These are phyloP conservation scores for Sesia apiformis DNA, from an alignment of 2,888 invertebrate genomes.

Conservation along the genomic window DNA sequence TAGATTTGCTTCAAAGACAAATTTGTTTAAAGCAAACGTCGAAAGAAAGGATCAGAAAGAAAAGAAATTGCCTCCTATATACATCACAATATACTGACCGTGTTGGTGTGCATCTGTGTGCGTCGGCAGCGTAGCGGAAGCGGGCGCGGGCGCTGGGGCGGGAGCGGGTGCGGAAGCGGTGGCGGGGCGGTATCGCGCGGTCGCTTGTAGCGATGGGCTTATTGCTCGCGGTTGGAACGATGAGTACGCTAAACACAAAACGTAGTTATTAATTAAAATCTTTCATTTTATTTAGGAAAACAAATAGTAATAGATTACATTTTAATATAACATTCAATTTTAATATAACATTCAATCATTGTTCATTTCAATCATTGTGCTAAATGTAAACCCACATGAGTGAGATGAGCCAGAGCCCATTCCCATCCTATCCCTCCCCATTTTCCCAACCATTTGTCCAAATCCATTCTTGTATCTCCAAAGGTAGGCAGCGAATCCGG, in stretches of 20 bases:
- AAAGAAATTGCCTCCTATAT: neutral
- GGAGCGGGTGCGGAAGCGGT: conserved; percentile 12
- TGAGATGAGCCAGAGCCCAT: no score
- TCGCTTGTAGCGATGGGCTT: conserved; percentile 6
- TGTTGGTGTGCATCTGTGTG: conserved; percentile 8
- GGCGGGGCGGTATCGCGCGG: conserved; percentile 1
- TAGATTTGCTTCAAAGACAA: neutral
- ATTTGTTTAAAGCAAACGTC: neutral
- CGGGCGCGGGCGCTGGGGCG: conserved; percentile 12
- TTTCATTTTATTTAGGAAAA: no score
- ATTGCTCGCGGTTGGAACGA: conserved; percentile 25
- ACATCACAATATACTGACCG: neutral
- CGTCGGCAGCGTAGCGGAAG: conserved; percentile 15
- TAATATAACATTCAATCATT: no score
- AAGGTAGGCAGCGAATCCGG: no score
- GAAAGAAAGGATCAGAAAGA: neutral
- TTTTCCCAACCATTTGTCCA: no score
- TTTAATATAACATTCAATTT: no score
- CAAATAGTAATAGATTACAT: no score
- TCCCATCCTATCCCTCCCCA: no score
- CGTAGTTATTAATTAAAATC: no score
- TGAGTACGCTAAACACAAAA: conserved; percentile 33
- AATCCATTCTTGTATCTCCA: no score
- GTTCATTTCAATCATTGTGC: no score
- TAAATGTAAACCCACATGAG: no score